phyloP scores from a whole-genome alignment of 2,888 invertebrate species.

The Ennomos fuscantarius region DNA sequence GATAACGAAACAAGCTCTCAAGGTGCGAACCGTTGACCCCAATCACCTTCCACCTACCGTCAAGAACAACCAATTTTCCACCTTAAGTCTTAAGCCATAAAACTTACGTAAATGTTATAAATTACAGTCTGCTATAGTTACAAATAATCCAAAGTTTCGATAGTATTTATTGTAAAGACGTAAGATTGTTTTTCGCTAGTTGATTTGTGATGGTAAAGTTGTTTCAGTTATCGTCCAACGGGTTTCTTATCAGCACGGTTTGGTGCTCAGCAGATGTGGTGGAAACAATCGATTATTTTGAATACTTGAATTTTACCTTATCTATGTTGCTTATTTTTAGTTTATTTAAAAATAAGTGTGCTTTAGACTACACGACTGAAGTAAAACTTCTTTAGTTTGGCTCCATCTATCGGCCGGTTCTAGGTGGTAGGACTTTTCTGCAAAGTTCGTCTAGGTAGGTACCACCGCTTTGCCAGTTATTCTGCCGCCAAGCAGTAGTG shows the following conservation, averaged over 20 bases:
- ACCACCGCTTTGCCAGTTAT: no score
- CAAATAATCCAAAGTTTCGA: conserved; percentile 2
- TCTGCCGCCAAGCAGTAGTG: no score
- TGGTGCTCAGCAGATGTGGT: conserved; percentile 44
- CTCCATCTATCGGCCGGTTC: no score
- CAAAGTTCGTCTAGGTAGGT: no score
- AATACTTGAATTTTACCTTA: conserved; percentile 12
- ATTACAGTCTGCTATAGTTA: conserved; percentile 19
- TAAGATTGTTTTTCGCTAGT: conserved; percentile 31
- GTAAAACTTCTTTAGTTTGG: no score
- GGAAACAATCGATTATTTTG: conserved; percentile 45
- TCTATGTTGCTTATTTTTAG: neutral
- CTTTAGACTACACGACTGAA: no score
- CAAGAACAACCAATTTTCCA: conserved; percentile 33
- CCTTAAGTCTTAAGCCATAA: conserved; percentile 34
- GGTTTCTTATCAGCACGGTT: conserved; percentile 45
- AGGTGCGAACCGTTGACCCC: conserved; percentile 79
- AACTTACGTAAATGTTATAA: conserved; percentile 7
- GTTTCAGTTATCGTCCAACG: conserved; percentile 36
- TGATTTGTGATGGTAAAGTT: neutral
- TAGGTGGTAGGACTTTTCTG: no score
- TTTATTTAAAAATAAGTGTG: no score
- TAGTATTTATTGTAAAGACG: neutral
- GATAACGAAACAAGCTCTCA: conserved; percentile 72
- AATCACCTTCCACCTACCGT: conserved; percentile 47